Base-by-base conservation (phyloP, 2,113 vertebrate genomes). In the Chamaetylas fuelleborni region DNA sequence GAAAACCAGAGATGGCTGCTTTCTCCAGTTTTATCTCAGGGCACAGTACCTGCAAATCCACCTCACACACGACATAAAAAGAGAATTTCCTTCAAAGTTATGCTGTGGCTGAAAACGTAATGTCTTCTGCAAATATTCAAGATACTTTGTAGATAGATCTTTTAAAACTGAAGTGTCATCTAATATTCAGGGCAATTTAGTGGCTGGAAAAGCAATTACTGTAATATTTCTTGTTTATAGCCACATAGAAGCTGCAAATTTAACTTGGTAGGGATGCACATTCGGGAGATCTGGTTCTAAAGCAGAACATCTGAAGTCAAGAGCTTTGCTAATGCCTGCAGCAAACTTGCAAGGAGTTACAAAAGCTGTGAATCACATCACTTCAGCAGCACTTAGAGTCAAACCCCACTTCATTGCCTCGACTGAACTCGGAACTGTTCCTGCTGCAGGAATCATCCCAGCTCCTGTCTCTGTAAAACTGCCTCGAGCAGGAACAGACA, bases 291-390 rank as follows among this genome's bases (percentile, higher is more conserved):
- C 50, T 3, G 3, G 48, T 45, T 80, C 56, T 79, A 76, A 93
- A 92, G 66, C 50, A 82, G 60, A 90, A 58, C 53, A 50, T 97
- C 84, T 89, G 66, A 64, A 71, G 76, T 81, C 61, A 90, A 74
- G 66, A 82, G 90, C 79, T 95, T 85, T 88, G 81, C 84, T 95
- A 95, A 72, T 86, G 92, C 70, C 93, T 95, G 62, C 88, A 83
- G 91, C 64, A 89, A 89, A 61, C 80, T 95, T 36, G 76, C 7
- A 8, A 66, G 90, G 81, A 96, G 94, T 45, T 71, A 80, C 65
- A 33, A 65, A 96, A 96, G 50, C 81, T 87, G 95, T 84, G 96
- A 95, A 89, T 87, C 96, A 61, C 76, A 79, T 34, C 6, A 19
- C 82, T 62, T 90, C 76, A 95, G 64, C 84, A 92, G 74, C 57